Evolutionary conservation across 2,113 vertebrate genomes (phyloP).

Genomic region (Urocynchramus pylzowi): DNA sequence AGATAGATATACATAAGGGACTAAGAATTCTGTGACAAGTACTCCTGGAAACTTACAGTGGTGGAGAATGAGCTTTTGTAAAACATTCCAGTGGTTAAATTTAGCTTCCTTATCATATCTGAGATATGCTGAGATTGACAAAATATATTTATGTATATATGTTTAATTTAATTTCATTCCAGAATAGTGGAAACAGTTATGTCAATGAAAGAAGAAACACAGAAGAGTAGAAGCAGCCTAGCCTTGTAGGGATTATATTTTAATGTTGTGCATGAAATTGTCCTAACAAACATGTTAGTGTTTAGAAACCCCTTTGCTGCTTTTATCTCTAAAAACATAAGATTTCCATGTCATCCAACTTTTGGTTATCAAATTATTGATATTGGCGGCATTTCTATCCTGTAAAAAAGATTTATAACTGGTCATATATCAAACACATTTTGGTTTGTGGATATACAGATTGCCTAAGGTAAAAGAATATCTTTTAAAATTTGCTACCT

Average conservation of each 20-base stretch:
- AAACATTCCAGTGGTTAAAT: background rate
- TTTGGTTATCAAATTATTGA: background rate
- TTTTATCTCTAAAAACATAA: background rate
- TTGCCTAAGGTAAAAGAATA: background rate
- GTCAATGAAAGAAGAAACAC: background rate
- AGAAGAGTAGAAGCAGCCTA: background rate
- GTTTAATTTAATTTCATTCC: background rate
- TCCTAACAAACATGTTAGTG: background rate
- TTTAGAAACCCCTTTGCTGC: background rate
- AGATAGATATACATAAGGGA: too few relatives aligned
- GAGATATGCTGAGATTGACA: background rate
- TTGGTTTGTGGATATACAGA: background rate
- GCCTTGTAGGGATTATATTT: background rate
- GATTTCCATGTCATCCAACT: background rate
- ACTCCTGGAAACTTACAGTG: background rate
- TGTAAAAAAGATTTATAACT: background rate
- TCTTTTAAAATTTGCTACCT: background rate
- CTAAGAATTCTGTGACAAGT: background rate
- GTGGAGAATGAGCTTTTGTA: background rate
- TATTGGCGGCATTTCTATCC: background rate
- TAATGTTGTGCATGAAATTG: rapidly evolving
- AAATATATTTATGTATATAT: background rate
- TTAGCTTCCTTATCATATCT: background rate
- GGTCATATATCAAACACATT: background rate
- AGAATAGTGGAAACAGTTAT: background rate